phyloP scores from a whole-genome alignment of 2,888 invertebrate genomes.

The Hipparchia sbordonii region DNA sequence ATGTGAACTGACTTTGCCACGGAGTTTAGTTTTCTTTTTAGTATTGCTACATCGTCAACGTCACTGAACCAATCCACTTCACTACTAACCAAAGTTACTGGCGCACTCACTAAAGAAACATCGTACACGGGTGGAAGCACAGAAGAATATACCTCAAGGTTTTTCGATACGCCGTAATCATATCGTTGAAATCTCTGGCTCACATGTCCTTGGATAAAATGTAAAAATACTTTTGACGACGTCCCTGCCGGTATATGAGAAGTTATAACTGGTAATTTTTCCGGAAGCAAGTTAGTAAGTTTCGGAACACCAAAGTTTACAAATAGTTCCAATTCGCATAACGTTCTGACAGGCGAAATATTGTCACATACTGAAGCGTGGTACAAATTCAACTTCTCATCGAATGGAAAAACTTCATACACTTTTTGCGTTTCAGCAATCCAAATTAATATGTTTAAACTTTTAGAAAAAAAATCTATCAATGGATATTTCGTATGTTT shows the following conservation, averaged over 20 bases:
- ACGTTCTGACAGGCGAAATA: slow-evolving; percentile 49
- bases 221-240: slow-evolving; percentile 62
- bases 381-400: slow-evolving; percentile 50
- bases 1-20: slow-evolving; percentile 53
- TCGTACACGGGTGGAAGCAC: slow-evolving; percentile 59
- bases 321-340: slow-evolving; percentile 63
- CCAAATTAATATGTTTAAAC: slow-evolving; percentile 48
- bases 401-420: slow-evolving; percentile 61
- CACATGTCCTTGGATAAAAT: slow-evolving; percentile 64
- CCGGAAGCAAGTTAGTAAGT: slow-evolving; percentile 55
- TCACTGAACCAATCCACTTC: slow-evolving; percentile 68
- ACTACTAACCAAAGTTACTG: slow-evolving; percentile 62
- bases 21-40: slow-evolving; percentile 55
- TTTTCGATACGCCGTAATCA: slow-evolving; percentile 57
- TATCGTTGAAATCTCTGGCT: slow-evolving; percentile 65
- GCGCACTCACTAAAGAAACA: slow-evolving; percentile 57
- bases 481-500: slow-evolving; percentile 57
- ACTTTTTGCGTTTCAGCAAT: slow-evolving; percentile 54
- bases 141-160: slow-evolving; percentile 54
- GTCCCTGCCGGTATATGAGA: slow-evolving; percentile 69
- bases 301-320: slow-evolving; percentile 60
- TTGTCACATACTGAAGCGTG: slow-evolving; percentile 59
- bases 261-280: slow-evolving; percentile 60
- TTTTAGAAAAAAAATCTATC: slow-evolving; percentile 53
- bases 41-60: slow-evolving; percentile 52